Base-by-base conservation (phyloP, 2,888 invertebrate species). In the Silvanus unidentatus region DNA sequence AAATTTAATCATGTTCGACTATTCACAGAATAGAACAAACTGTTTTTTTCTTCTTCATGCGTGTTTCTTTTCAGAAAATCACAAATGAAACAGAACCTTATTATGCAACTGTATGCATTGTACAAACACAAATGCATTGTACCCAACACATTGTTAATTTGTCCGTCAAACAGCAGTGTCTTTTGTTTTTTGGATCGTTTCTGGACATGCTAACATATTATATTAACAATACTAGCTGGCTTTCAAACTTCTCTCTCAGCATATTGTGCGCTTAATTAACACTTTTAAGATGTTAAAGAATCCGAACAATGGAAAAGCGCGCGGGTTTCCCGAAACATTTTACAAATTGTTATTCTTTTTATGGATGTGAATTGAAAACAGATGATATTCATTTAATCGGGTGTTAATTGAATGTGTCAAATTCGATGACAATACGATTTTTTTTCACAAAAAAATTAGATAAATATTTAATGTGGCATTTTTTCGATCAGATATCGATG, bases 181-280 rank as follows among this genome's bases (percentile, higher is more conserved):
- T 40, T 32, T 40, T 40, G 32, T 40, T 40, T 40, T 40, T 40
- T n/a, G 40, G 32, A 30, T 30, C 16, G 12, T 40, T 40, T 40
- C 30, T 28, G 29, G n/a, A 30, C 22, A 29, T 29, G 40, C 32
- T 40, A 40, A 40, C 37, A 15, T 37, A 12, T n/a, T 13, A 12
- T 16, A 37, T 11, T 37, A 37, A 37, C 37, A 37, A 35, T 12
- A 35, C n/a, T n/a, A 15, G 37, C 37, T 37, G 32, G 22, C 22
- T 22, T 22, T 22, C 22, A 22, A 22, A 22, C 22, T 22, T 22
- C 8, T 32, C 28, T 40, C 30, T 32, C 14, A 8, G 30, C 22
- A 27, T 30, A 29, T 27, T n/a, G 27, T 28, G 40, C 40, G 40
- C 14, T 15, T 40, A 27, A 40, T 40, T 40, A 40, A 15, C 40